Base-by-base conservation (phyloP, 2,797 vertebrate genomes). In the Harpagifer antarcticus region DNA sequence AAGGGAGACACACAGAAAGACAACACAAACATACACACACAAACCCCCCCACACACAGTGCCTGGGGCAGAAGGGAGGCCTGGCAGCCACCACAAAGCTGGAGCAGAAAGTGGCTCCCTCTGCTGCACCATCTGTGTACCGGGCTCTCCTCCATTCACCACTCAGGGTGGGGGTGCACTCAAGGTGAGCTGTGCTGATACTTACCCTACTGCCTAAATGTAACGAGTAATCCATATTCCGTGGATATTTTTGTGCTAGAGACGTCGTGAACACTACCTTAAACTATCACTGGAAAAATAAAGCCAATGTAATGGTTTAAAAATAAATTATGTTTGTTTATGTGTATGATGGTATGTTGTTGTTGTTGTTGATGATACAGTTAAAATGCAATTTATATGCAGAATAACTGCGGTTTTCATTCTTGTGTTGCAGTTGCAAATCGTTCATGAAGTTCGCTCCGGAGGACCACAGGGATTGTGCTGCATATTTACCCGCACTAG, bases 101-200 rank as follows among this genome's bases (percentile, higher is more conserved):
- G 69, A 87, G 88, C 72, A 90, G 83, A 83, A 78, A 89, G 80
- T 89, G 92, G 93, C 93, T 93, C 93, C 94, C 94, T 94, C 95
- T 96, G 92, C 92, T 93, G 93, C 88, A 85, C 90, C 89, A 88
- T 90, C 91, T 91, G 93, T 76, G 91, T 89, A 90, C 78, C 43
- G 64, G 86, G 87, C 82, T 80, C 69, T 59, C 14, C 74, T 89
- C 88, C 84, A 78, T 55, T 65, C 72, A 70, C 19, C 42, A 61
- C 82, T 55, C 42, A 3, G 71, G 59, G 68, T 40, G 64, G 48
- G 72, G 61, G 74, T 60, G 77, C 74, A 81, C 49, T 67, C 70
- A 86, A 84, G 84, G 83, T 87, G 82, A 82, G 73, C 85, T 80
- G 67, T 49, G 72, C 72, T 68, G 65, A 68, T 76, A 48, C 54